Conservation (phyloP, 2,888 invertebrate genomes). For the Rhingia campestris region DNA sequence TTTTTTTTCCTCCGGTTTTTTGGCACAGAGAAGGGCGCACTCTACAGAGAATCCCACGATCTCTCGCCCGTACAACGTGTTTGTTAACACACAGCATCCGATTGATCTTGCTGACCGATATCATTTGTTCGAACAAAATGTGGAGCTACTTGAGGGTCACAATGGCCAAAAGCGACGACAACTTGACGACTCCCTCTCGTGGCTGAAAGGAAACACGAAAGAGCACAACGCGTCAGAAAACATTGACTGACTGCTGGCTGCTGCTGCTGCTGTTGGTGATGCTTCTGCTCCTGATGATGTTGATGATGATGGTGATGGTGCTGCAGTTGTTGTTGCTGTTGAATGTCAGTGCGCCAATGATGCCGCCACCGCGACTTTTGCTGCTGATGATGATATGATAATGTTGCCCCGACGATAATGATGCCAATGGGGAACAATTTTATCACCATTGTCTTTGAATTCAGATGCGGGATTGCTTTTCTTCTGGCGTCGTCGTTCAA, state of each 20-base stretch:
- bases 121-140: constrained; percentile 74
- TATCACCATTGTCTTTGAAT: constrained; percentile 70
- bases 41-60: constrained; percentile 63
- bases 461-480: constrained; percentile 10
- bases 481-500: constrained; percentile 41
- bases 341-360: constrained; percentile 30
- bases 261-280: constrained; percentile 36
- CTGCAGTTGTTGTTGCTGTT: constrained; percentile 38
- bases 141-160: constrained; percentile 71
- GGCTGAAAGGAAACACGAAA: constrained; percentile 38
- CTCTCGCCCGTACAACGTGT: constrained; percentile 63
- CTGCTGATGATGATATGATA: constrained; percentile 74
- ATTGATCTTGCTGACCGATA: constrained; percentile 74
- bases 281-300: constrained; percentile 27
- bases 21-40: constrained; percentile 30
- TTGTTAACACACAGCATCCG: constrained; percentile 71
- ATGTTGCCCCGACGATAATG: constrained; percentile 71
- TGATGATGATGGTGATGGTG: constrained; percentile 31
- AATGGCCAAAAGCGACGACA: constrained; percentile 64
- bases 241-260: constrained; percentile 71
- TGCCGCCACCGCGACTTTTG: constrained; percentile 50
- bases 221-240: constrained; percentile 65
- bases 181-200: constrained; percentile 58
- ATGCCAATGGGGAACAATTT: constrained; percentile 74
- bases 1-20: constrained; percentile 14